Evolutionary conservation across 2,888 invertebrate genomes (phyloP), one percentile per base, ranked within the genome.

Genomic region (Tanytarsus gracilentus): DNA sequence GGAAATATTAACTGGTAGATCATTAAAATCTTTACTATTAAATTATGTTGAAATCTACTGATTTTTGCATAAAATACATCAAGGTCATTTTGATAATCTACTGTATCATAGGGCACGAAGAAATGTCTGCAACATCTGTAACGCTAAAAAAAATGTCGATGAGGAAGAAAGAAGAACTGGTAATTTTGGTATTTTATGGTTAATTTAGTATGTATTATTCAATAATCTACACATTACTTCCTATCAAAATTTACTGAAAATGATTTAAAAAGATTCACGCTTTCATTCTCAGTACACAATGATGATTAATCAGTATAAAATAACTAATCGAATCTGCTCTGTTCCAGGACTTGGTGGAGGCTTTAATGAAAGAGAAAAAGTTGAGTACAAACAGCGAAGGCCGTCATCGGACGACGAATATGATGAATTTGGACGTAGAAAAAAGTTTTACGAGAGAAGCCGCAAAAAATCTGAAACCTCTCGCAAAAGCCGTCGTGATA

Each of bases 41-140:
- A 29, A 29, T 7, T 29, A 7, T 29, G 5, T 29, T 96, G 96
- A n/a, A n/a, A n/a, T n/a, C n/a, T n/a, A n/a, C n/a, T n/a, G n/a
- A n/a, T n/a, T n/a, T n/a, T n/a, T n/a, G n/a, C n/a, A n/a, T n/a
- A n/a, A n/a, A n/a, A n/a, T n/a, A n/a, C n/a, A n/a, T n/a, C n/a
- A n/a, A n/a, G n/a, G n/a, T n/a, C n/a, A n/a, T n/a, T n/a, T n/a
- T n/a, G n/a, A n/a, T n/a, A 33, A 33, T 33, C n/a, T 33, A 11
- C n/a, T 11, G 9, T 5, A 33, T 33, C n/a, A 23, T 44, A 44
- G 44, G 99, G 97, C 98, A 23, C 80, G 96, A 64, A 80, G 99
- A 61, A 87, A 86, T 69, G 91, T 90, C 60, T 99, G 99, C 76
- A 99, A 99, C 75, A 92, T 99, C 78, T 99, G 99, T 75, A 98